These are phyloP conservation scores for Cossypha heuglini DNA, from an alignment of 2,797 vertebrate genomes.

Conservation along the genomic window DNA sequence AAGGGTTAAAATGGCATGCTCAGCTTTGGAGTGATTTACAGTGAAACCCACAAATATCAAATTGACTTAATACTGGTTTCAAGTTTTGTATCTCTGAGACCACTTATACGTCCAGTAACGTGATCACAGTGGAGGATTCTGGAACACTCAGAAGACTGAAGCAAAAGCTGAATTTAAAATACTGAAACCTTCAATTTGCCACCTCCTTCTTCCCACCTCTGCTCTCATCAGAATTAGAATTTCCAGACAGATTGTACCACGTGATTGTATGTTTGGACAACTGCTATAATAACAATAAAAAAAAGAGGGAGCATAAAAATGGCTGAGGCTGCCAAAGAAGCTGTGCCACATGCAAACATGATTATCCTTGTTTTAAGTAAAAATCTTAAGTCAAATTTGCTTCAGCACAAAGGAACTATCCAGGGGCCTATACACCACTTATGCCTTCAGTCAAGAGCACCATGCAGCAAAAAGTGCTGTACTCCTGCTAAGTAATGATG, in stretches of 20 bases:
- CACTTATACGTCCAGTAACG: background rate
- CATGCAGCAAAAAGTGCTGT: background rate
- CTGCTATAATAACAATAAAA: slow-evolving; percentile 17
- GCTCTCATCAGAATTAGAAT: slow-evolving; percentile 55
- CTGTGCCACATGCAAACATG: slow-evolving; percentile 4
- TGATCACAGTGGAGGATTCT: background rate
- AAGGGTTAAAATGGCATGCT: background rate
- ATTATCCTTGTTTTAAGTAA: slow-evolving; percentile 31
- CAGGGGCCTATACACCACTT: background rate
- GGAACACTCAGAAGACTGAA: slow-evolving; percentile 1
- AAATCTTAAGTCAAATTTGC: slow-evolving; percentile 33
- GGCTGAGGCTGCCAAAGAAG: slow-evolving; percentile 29
- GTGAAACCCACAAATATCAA: slow-evolving; percentile 7
- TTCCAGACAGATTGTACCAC: slow-evolving; percentile 47
- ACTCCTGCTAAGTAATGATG: background rate
- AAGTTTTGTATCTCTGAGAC: background rate
- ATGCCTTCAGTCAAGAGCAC: background rate
- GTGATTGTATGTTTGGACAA: slow-evolving; percentile 58
- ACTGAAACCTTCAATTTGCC: slow-evolving; percentile 56
- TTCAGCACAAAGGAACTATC: slow-evolving; percentile 1
- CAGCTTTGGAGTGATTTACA: background rate
- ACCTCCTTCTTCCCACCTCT: slow-evolving; percentile 49
- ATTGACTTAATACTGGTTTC: slow-evolving; percentile 21
- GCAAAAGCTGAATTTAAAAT: slow-evolving; percentile 39
- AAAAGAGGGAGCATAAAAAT: slow-evolving; percentile 1